These are phyloP conservation scores for Metopolophium dirhodum DNA, from an alignment of 1,140 invertebrate species.

Conservation along the genomic window DNA sequence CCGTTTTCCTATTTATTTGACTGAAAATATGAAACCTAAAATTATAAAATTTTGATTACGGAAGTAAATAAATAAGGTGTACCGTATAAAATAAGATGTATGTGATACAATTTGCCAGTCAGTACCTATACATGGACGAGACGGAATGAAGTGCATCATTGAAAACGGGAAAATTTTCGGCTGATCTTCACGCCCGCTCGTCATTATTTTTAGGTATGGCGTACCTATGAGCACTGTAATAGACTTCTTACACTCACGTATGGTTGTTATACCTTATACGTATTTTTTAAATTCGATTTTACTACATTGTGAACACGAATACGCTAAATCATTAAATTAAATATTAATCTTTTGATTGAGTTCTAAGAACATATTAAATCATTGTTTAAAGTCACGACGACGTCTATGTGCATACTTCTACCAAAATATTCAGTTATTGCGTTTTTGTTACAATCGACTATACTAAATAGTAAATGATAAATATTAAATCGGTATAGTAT, in stretches of 20 bases:
- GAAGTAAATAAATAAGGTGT: not conserved
- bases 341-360: conserved; percentile 3
- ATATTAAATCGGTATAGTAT: not conserved
- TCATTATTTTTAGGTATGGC: not conserved
- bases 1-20: not conserved
- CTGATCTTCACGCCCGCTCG: not conserved
- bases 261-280: not conserved
- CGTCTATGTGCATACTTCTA: not conserved
- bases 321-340: conserved; percentile 6
- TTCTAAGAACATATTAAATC: not conserved
- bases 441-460: not conserved
- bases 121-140: not conserved
- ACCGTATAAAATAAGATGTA: too few species aligned
- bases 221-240: not conserved
- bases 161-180: not conserved
- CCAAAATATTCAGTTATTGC: not conserved
- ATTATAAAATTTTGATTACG: not conserved
- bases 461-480: not conserved
- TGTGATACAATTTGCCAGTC: not conserved
- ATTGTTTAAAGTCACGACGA: not conserved
- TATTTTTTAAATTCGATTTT: not conserved
- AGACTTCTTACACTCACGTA: not conserved
- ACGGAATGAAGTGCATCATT: not conserved
- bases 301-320: not conserved
- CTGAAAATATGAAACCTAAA: not conserved